These are phyloP conservation scores for Oreortyx pictus DNA, from an alignment of 2,797 vertebrate species.

Conservation along the genomic window DNA sequence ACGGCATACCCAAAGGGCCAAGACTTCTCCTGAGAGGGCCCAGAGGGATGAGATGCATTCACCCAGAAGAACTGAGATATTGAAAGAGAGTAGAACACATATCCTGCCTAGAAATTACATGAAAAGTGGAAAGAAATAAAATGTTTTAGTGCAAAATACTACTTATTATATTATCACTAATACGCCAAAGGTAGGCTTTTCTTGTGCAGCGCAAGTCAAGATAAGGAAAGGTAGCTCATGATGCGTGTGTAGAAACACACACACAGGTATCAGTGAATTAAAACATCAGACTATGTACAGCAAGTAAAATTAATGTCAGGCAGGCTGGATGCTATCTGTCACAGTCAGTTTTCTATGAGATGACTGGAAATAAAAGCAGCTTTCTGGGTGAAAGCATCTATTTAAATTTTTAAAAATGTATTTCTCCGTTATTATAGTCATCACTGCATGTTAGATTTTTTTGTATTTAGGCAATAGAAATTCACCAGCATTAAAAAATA, in stretches of 20 bases:
- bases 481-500: constrained; percentile 58
- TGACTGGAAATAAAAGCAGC: constrained; percentile 32
- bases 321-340: constrained; percentile 23
- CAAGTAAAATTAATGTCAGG: constrained; percentile 44
- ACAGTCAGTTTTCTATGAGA: not conserved
- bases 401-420: constrained; percentile 30
- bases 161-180: not conserved
- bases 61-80: not conserved
- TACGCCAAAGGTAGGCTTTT: not conserved
- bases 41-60: not conserved
- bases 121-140: not conserved
- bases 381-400: constrained; percentile 29
- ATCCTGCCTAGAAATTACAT: not conserved
- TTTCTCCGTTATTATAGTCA: constrained; percentile 22
- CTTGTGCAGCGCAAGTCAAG: not conserved
- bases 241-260: not conserved
- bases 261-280: constrained; percentile 5
- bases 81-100: not conserved
- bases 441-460: constrained; percentile 18
- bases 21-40: not conserved
- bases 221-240: not conserved
- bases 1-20: not conserved
- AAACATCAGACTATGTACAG: constrained; percentile 3
- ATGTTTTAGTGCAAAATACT: not conserved
- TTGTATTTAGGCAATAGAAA: constrained; percentile 32